Evolutionary conservation across 2,888 invertebrate species (phyloP).

Genomic region (Reticulitermes lucifugus): DNA sequence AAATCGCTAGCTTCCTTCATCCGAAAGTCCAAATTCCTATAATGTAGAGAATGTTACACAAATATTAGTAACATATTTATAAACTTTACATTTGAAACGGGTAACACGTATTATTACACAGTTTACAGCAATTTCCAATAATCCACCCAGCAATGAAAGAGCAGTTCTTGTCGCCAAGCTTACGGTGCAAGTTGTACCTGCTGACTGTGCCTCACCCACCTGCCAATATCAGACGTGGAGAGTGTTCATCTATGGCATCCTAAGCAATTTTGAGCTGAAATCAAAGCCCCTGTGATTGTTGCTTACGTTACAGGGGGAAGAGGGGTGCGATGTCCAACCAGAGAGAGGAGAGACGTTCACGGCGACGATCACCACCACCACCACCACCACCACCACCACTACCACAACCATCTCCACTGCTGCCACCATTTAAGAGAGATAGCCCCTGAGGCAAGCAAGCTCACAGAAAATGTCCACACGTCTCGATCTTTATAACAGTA

Average conservation of each 20-base stretch:
- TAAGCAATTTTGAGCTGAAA: neutral
- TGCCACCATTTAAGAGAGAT: neutral
- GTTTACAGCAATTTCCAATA: too few species aligned
- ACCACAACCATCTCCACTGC: neutral
- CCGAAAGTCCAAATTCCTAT: too few species aligned
- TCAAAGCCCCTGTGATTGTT: neutral
- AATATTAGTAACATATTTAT: too few species aligned
- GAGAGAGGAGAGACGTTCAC: slow-evolving; percentile 5
- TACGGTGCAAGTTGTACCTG: neutral
- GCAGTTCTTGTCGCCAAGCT: too few species aligned
- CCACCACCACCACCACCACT: neutral
- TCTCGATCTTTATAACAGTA: neutral
- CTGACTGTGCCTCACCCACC: neutral
- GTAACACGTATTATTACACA: too few species aligned
- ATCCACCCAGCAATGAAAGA: too few species aligned
- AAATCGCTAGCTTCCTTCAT: too few species aligned
- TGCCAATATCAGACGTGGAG: neutral
- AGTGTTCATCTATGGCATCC: neutral
- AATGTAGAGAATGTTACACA: too few species aligned
- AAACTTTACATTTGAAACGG: too few species aligned
- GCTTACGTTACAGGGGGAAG: neutral
- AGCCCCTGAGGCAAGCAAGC: neutral
- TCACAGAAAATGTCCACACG: slow-evolving; percentile 12
- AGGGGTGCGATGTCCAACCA: neutral
- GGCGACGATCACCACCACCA: neutral